Conservation (phyloP, 1,140 invertebrate genomes). For the Papilio glaucus region DNA sequence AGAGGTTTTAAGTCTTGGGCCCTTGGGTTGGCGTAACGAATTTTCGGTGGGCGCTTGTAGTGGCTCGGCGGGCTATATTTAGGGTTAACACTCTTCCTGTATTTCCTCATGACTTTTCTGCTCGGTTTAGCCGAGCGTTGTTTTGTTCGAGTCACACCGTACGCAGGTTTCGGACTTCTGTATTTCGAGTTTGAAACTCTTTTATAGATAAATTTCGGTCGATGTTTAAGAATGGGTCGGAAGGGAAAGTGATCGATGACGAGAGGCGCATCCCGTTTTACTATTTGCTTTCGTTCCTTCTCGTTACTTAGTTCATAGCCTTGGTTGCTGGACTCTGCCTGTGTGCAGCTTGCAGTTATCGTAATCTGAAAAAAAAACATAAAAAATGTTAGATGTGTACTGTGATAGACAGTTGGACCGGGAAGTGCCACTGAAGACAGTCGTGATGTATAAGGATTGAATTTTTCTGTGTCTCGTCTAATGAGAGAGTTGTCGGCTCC, state of each 20-base stretch:
- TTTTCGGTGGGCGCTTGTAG: constrained; percentile 54
- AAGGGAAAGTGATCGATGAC: constrained; percentile 59
- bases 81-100: constrained; percentile 48
- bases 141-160: constrained; percentile 51
- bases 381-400: constrained; percentile 35
- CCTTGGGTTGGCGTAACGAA: constrained; percentile 56
- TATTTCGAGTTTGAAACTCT: constrained; percentile 62
- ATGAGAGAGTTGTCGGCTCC: too few species aligned
- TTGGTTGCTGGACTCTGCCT: constrained; percentile 39
- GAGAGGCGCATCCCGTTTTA: constrained; percentile 62
- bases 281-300: constrained; percentile 49
- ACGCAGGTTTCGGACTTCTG: constrained; percentile 50
- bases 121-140: constrained; percentile 40
- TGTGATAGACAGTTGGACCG: neutral
- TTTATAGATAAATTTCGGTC: constrained; percentile 63
- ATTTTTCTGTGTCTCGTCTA: too few species aligned
- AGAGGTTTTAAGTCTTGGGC: constrained; percentile 45
- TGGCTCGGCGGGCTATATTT: constrained; percentile 50
- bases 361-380: constrained; percentile 63
- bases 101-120: constrained; percentile 52
- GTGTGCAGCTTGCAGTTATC: constrained; percentile 51
- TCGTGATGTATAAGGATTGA: too few species aligned
- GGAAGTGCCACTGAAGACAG: neutral
- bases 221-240: constrained; percentile 54
- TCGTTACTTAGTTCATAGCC: constrained; percentile 45